Evolutionary conservation across 2,888 invertebrate species (phyloP).

Genomic region (Hipparchia semele): DNA sequence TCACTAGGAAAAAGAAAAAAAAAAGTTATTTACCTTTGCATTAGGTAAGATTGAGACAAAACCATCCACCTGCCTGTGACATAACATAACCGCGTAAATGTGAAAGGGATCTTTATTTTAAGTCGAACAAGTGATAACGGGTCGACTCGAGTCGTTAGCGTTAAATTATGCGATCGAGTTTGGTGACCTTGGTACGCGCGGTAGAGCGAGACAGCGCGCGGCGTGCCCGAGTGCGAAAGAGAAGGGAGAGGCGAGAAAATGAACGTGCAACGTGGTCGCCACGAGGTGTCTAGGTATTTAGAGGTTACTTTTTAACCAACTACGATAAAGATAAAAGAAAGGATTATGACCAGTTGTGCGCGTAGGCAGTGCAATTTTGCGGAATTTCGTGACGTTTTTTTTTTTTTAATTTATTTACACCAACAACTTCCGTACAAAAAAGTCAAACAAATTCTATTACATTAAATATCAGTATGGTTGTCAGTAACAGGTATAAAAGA

Average conservation of each 20-base stretch:
- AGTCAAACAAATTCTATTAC: too few relatives aligned
- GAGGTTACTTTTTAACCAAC: not conserved
- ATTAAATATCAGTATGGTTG: too few relatives aligned
- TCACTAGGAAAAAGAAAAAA: too few relatives aligned
- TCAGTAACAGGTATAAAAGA: too few relatives aligned
- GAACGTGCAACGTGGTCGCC: not conserved
- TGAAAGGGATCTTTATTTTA: not conserved
- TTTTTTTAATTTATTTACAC: too few relatives aligned
- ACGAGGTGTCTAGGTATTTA: not conserved
- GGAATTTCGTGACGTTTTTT: too few relatives aligned
- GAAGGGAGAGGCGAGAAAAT: not conserved
- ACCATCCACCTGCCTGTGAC: not conserved
- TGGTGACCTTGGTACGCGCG: conserved; percentile 1
- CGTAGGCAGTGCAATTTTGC: too few relatives aligned
- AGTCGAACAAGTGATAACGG: not conserved
- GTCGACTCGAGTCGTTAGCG: not conserved
- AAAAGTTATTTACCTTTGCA: too few relatives aligned
- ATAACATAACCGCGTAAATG: not conserved
- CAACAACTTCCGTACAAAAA: too few relatives aligned
- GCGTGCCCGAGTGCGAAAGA: not conserved
- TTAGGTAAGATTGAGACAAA: not conserved
- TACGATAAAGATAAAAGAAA: not conserved
- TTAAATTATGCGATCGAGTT: not conserved
- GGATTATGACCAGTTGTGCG: not conserved
- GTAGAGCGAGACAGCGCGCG: not conserved